These are phyloP conservation scores for Adrianichthys oophorus DNA, from an alignment of 2,797 vertebrate genomes.

Conservation along the genomic window DNA sequence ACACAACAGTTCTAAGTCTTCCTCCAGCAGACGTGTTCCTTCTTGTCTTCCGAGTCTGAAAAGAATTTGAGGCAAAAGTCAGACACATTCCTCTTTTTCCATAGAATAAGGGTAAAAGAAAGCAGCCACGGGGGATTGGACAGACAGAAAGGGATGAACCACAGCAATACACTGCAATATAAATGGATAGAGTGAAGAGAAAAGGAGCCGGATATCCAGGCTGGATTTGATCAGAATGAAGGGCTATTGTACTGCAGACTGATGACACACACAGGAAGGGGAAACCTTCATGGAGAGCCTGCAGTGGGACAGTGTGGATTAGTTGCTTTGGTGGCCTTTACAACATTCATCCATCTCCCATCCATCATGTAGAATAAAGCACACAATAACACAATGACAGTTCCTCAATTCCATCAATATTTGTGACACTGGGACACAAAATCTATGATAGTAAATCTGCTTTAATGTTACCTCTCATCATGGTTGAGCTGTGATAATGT, in stretches of 20 bases:
- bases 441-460: neutral
- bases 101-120: constrained; percentile 48
- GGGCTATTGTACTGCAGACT: constrained; percentile 54
- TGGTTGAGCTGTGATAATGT: constrained; percentile 15
- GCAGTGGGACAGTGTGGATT: constrained; percentile 37
- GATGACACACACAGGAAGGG: constrained; percentile 46
- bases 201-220: constrained; percentile 62
- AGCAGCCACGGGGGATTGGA: constrained; percentile 43
- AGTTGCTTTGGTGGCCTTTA: no score
- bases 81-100: constrained; percentile 66
- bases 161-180: constrained; percentile 59
- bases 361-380: constrained; percentile 44
- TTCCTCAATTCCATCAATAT: neutral
- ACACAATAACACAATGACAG: neutral
- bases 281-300: constrained; percentile 40
- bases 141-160: constrained; percentile 66
- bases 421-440: constrained; percentile 6
- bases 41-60: constrained; percentile 63
- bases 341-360: constrained; percentile 40
- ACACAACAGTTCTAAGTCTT: constrained; percentile 23
- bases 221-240: constrained; percentile 56
- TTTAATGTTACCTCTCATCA: neutral
- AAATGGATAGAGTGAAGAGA: constrained; percentile 33
- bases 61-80: constrained; percentile 55
- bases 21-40: constrained; percentile 54